Evolutionary conservation across 1,140 invertebrate genomes (phyloP), one percentile per base, ranked within the genome.

Genomic region (Megalonaias nervosa): DNA sequence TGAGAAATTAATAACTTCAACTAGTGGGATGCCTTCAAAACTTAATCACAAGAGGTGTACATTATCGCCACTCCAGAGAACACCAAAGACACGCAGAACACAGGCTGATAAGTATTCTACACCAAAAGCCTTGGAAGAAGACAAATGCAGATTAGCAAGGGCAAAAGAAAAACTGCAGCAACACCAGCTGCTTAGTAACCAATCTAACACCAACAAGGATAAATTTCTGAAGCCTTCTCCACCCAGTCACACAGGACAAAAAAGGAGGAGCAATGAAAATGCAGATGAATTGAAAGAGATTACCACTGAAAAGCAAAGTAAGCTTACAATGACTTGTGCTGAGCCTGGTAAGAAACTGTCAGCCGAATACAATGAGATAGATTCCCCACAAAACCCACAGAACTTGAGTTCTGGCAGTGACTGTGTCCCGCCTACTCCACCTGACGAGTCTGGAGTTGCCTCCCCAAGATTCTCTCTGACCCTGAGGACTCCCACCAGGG

Each of bases 401-500:
- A 82, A 84, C 57, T 65, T 70, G 9, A 84, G 79, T 58, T 81
- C 62, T 64, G 82, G 69, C 2, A 84, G 83, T 77, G 87, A 88
- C 21, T 86, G 79, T 79, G 69, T 88, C 23, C 86, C 87, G 15
- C 87, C 87, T 55, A 88, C 87, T 6, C 87, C 87, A 38, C 87
- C 87, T 56, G 82, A 71, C 62, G 68, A 72, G 38, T 16, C 16
- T 4, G 23, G 61, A 38, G 68, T 31, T 38, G 4, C 4, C 13
- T 72, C 74, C n/a, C 61, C 74, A 5, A 19, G 23, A 31, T 17
- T 68, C 19, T 57, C 73, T 31, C 48, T 68, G 9, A 75, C 59
- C 57, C 15, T 57, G 38, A 56, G 15, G 48, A 75, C 73, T 21
- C 73, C 73, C 60, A 61, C 23, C 58, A 75, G 65, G 38, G 5